These are phyloP conservation scores for Carassius gibelio DNA, from an alignment of 2,113 vertebrate species.

Conservation along the genomic window DNA sequence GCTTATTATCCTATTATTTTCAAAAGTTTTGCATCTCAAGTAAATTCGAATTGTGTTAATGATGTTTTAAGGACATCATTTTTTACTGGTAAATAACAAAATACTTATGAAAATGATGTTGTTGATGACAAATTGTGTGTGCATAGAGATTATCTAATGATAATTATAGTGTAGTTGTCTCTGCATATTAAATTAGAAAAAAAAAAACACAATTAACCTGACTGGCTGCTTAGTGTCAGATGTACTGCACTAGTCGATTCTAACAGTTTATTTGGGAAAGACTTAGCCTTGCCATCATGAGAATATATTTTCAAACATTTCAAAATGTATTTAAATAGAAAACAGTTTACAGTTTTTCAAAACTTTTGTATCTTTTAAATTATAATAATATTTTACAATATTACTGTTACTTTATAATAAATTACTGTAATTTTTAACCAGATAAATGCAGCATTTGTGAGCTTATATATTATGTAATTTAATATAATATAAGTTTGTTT, in stretches of 20 bases:
- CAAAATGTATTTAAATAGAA: too few relatives aligned
- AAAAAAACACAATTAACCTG: not conserved
- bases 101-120: not conserved
- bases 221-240: not conserved
- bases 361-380: too few relatives aligned
- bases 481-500: not conserved
- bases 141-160: not conserved
- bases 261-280: not conserved
- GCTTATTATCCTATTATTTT: not conserved
- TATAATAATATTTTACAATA: too few relatives aligned
- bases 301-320: too few relatives aligned
- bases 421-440: too few relatives aligned
- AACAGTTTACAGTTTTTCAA: too few relatives aligned
- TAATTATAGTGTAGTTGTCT: not conserved
- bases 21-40: not conserved
- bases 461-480: too few relatives aligned
- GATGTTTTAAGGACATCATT: not conserved
- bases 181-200: not conserved
- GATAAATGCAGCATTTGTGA: too few relatives aligned
- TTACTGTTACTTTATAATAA: too few relatives aligned
- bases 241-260: not conserved
- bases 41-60: not conserved
- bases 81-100: slow-evolving; percentile 3
- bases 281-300: too few relatives aligned
- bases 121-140: not conserved